phyloP scores from a whole-genome alignment of 2,888 invertebrate genomes.

The Bugula neritina region DNA sequence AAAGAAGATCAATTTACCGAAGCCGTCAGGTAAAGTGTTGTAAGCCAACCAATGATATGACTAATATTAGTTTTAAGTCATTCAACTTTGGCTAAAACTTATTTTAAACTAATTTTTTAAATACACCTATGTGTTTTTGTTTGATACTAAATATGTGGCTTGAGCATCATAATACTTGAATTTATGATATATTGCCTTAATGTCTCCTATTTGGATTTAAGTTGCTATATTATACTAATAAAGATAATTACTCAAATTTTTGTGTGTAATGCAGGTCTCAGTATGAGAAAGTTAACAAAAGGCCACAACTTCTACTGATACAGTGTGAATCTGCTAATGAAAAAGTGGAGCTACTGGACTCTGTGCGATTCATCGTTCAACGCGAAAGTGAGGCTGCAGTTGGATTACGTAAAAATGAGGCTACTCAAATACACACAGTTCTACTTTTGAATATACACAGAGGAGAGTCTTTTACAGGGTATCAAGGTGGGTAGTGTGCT shows the following conservation, averaged over 20 bases:
- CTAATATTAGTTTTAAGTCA: too few species aligned
- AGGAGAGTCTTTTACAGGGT: slow-evolving; percentile 15
- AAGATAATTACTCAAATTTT: too few species aligned
- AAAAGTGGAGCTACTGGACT: slow-evolving; percentile 10
- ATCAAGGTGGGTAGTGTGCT: not conserved
- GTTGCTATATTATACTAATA: too few species aligned
- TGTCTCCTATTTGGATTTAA: too few species aligned
- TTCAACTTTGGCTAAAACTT: too few species aligned
- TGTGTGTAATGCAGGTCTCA: not conserved
- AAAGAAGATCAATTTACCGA: slow-evolving; percentile 22
- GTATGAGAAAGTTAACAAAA: not conserved
- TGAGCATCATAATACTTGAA: too few species aligned
- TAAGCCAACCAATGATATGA: too few species aligned
- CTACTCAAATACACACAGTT: not conserved
- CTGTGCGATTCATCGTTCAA: slow-evolving; percentile 13
- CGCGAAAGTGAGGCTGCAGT: slow-evolving; percentile 31
- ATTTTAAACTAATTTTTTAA: too few species aligned
- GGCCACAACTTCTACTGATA: not conserved
- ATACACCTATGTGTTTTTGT: too few species aligned
- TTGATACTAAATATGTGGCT: too few species aligned
- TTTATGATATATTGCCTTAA: too few species aligned
- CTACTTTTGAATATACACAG: slow-evolving; percentile 6
- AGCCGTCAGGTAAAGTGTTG: not conserved
- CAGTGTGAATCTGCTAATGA: slow-evolving; percentile 27
- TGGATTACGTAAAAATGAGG: not conserved